phyloP scores from a whole-genome alignment of 2,797 vertebrate species.

The Enteromius viviparus region DNA sequence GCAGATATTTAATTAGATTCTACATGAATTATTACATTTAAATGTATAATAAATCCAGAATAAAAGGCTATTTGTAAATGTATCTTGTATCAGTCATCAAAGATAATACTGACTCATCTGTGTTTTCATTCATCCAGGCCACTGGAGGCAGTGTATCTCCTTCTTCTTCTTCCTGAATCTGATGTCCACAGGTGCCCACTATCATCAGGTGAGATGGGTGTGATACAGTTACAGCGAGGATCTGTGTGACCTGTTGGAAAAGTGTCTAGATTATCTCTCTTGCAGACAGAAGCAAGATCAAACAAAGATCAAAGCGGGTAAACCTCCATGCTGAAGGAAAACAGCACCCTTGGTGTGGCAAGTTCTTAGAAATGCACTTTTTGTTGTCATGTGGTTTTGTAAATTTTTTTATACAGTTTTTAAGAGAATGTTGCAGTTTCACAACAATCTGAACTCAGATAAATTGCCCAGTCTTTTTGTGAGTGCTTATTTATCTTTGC shows the following conservation, averaged over 20 bases:
- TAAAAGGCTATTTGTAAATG: neutral
- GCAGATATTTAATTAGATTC: neutral
- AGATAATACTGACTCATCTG: neutral
- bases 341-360: neutral
- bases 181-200: neutral
- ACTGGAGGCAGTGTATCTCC: neutral
- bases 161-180: neutral
- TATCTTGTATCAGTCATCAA: neutral
- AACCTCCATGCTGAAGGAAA: neutral
- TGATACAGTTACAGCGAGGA: neutral
- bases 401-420: neutral
- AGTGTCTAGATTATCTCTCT: neutral
- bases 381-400: neutral
- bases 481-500: neutral
- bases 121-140: neutral
- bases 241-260: neutral
- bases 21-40: too few species aligned
- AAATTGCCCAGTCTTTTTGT: neutral
- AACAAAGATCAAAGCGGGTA: neutral
- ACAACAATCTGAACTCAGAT: neutral
- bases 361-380: neutral
- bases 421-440: neutral
- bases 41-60: neutral
- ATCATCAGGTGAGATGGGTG: neutral
- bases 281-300: neutral